Evolutionary conservation across 2,797 vertebrate genomes (phyloP), one percentile per base, ranked within the genome.

Genomic region (Myotis findleyi): DNA sequence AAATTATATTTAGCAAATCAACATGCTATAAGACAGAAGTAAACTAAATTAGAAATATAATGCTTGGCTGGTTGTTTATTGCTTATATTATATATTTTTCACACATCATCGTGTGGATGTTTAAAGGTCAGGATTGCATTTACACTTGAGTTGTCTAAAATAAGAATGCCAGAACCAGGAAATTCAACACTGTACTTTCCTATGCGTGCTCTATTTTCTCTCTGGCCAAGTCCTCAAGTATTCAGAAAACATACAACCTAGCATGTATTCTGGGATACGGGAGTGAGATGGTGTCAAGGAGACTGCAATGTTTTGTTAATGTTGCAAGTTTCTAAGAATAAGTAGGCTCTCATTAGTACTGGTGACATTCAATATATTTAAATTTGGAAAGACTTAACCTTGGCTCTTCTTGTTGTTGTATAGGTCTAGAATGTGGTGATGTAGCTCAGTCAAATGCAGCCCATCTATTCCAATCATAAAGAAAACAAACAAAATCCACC

Each of bases 51-150:
- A 93, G 64, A 96, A 95, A 93, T 92, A 96, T 80, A 38, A 1
- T 91, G 25, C n/a, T 91, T 95, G 66, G 71, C 71, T 71, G 41
- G 85, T 47, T 86, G 68, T 89, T 93, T 80, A 66, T 83, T 83
- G 81, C 71, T 44, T 80, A 82, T 92, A 80, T 86, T 92, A 59
- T 82, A 53, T 75, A 55, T 87, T 55, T 1, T 81, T 98, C 86
- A 94, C 87, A 97, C 92, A 93, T 83, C 62, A 71, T 94, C 51
- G n/a, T 92, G 82, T 0, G 7, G 96, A 72, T 87, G 77, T 95
- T 97, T 95, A 97, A 98, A 97, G 95, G 96, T 96, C 96, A 95
- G 55, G 2, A 93, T 77, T 20, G 5, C 57, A 76, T 95, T 97
- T 89, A 86, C 53, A 72, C 75, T 93, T 76, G 94, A 95, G 83